Conservation (phyloP, 2,797 vertebrate species). For the Sebastolobus altivelis region DNA sequence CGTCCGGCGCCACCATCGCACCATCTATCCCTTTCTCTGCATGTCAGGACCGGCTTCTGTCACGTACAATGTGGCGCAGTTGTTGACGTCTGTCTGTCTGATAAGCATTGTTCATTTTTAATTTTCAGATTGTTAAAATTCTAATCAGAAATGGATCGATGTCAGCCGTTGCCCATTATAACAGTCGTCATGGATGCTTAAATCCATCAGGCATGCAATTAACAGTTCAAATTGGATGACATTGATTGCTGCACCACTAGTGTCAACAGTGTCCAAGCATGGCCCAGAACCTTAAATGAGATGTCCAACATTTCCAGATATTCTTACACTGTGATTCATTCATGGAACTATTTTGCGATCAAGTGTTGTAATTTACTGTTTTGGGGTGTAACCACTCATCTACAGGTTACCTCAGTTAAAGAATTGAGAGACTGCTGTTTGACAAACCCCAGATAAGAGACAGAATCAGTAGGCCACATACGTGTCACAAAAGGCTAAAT, state of each 20-base stretch:
- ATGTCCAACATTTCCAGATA: neutral
- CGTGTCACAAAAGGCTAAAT: neutral
- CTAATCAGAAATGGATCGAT: slow-evolving; percentile 20
- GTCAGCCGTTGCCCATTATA: neutral
- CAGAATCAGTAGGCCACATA: neutral
- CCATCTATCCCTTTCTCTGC: neutral
- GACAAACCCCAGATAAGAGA: neutral
- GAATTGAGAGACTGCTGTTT: neutral
- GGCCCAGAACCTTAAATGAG: neutral
- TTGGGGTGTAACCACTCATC: neutral
- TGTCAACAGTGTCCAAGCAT: neutral
- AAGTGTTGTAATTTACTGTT: neutral
- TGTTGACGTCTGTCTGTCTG: neutral
- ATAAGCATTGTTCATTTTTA: neutral
- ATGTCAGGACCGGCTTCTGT: neutral
- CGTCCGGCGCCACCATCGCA: neutral
- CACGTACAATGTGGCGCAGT: neutral
- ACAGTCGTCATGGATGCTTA: slow-evolving; percentile 15
- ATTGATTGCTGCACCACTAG: neutral
- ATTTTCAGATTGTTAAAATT: slow-evolving; percentile 24
- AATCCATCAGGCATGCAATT: slow-evolving; percentile 31
- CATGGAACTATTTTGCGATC: neutral
- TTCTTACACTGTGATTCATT: neutral
- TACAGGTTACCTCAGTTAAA: neutral
- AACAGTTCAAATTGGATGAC: slow-evolving; percentile 19